Percentiles rank a stretch among this genome's conserved stretches.
Conservation (phyloP, 2,888 invertebrate genomes). For the Lepidochrysops patricia region DNA sequence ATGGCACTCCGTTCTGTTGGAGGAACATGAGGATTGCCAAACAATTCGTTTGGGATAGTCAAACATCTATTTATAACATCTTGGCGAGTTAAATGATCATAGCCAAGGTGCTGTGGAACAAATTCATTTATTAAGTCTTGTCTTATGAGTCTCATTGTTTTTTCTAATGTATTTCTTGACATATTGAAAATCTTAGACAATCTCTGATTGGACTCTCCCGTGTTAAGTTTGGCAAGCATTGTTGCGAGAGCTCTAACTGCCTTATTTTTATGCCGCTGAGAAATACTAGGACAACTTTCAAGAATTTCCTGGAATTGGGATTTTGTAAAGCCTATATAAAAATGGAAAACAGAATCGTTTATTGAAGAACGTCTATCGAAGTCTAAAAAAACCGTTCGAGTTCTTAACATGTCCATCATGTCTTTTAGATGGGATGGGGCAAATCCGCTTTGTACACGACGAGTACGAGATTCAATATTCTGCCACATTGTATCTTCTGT, state of each 20-base stretch:
- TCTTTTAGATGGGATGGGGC: too few species aligned
- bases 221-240: background rate
- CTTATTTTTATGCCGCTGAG: constrained; percentile 9
- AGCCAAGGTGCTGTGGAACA: background rate
- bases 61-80: background rate
- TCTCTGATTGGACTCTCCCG: background rate
- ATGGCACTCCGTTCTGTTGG: background rate
- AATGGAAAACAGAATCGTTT: background rate
- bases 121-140: background rate
- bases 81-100: background rate
- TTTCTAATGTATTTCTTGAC: background rate
- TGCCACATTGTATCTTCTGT: constrained; percentile 1
- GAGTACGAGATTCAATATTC: constrained; percentile 1
- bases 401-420: background rate
- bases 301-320: constrained; percentile 10
- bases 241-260: constrained; percentile 4
- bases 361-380: background rate
- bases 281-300: constrained; percentile 4
- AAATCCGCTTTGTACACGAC: background rate
- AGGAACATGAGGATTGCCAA: background rate
- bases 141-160: background rate
- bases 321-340: background rate
- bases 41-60: background rate
- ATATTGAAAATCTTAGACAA: background rate
- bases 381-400: background rate